A percentile compares a stretch with the other conserved stretches of the same genome.
Conservation (phyloP, 2,797 vertebrate genomes). For the Gallinago stenura region DNA sequence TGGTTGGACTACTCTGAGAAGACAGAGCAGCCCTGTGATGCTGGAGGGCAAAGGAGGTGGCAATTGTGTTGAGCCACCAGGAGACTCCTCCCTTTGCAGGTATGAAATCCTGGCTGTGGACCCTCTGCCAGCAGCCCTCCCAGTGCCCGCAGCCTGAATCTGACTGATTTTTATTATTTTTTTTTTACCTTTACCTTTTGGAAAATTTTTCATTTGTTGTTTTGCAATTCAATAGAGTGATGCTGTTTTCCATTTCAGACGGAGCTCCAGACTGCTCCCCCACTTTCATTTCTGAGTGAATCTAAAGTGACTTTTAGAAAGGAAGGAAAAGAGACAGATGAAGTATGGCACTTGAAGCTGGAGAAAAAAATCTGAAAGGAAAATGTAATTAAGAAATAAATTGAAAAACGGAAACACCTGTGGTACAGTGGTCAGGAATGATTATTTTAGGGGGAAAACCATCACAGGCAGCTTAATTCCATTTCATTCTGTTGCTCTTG, state of each 20-base stretch:
- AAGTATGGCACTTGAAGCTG: conserved; percentile 48
- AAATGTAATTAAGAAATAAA: conserved; percentile 69
- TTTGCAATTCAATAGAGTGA: neutral
- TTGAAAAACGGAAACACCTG: conserved; percentile 52
- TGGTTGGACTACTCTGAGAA: too few species aligned
- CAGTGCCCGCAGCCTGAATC: neutral
- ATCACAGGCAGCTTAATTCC: conserved; percentile 50
- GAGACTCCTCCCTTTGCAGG: too few species aligned
- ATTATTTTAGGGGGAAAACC: conserved; percentile 34
- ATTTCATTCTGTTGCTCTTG: conserved; percentile 37
- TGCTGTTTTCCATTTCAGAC: conserved; percentile 14
- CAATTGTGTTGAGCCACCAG: too few species aligned
- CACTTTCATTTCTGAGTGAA: neutral
- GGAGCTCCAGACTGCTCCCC: neutral
- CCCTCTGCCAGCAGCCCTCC: too few species aligned
- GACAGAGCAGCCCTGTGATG: too few species aligned
- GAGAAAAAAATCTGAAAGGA: conserved; percentile 25
- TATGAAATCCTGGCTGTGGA: too few species aligned
- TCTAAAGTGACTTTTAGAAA: conserved; percentile 27
- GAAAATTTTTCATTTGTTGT: neutral
- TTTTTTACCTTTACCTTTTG: neutral
- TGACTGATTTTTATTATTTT: neutral
- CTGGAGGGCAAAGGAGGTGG: too few species aligned
- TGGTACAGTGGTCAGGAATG: conserved; percentile 26
- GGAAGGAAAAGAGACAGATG: conserved; percentile 19